Evolutionary conservation across 2,113 vertebrate species (phyloP), one percentile per base, ranked within the genome.

Genomic region (Globicephala melas): DNA sequence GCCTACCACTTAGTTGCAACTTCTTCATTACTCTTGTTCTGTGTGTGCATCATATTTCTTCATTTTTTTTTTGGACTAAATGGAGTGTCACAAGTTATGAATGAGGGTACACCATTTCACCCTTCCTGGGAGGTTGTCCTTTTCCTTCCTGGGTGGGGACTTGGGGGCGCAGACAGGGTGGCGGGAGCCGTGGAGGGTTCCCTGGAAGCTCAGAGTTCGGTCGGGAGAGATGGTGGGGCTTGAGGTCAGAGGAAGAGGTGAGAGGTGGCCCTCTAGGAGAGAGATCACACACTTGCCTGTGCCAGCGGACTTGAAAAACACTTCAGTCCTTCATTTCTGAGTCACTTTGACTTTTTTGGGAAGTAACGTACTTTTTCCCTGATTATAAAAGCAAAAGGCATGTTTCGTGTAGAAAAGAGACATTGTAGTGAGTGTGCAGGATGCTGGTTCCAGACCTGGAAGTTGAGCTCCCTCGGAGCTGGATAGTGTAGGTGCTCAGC

Each of bases 1-100:
- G 11, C 3, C 36, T 60, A 0, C 67, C 33, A 0, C 47, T 4
- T 2, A 3, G 4, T 9, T 4, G 2, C 0, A 5, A 5, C 0
- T 0, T 5, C 3, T 21, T 8, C 10, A 0, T 10, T 1, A 0
- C 7, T 20, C 1, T 2, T 6, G 3, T 0, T 26, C 50, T 11
- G 0, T 1, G 18, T 18, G 7, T 4, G 18, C 20, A 1, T 36
- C 28, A 0, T 4, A 0, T 18, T 47, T 25, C 50, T 38, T n/a
- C 2, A 3, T 13, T 21, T 15, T 63, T 4, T 18, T 18, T 25
- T n/a, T 11, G 77, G 9, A n/a, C 9, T 21, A 63, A 12, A 6
- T 17, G 2, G 14, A 38, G 0, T 7, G 47, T 23, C 12, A 4
- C 4, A 0, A 0, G 0, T 8, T 1, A 4, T 0, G 47, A 25